Conservation (phyloP, 2,113 vertebrate species). For the Nipponia nippon region DNA sequence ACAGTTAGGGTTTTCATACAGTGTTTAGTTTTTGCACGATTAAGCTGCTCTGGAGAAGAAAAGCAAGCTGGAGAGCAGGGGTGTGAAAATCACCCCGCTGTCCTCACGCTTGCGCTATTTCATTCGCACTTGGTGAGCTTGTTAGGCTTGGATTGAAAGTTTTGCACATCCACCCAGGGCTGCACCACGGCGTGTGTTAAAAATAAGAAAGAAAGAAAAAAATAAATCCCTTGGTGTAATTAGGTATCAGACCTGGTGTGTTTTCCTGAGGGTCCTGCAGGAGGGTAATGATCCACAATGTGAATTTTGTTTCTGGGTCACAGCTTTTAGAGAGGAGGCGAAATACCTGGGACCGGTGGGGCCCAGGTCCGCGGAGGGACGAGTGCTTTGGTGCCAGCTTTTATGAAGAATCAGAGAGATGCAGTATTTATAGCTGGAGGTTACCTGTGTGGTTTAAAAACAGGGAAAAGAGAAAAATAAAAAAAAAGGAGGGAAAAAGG, state of each 20-base stretch:
- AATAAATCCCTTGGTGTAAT: not conserved
- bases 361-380: not conserved
- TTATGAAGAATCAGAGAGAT: not conserved
- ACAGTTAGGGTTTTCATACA: not conserved
- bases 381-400: not conserved
- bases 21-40: conserved; percentile 39
- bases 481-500: not conserved
- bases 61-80: not conserved
- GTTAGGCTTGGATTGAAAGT: not conserved
- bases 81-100: conserved; percentile 17
- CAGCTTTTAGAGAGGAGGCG: not conserved
- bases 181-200: not conserved
- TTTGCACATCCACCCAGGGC: not conserved
- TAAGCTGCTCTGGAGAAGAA: conserved; percentile 8
- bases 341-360: not conserved
- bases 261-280: not conserved
- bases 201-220: not conserved
- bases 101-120: conserved; percentile 38
- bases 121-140: not conserved
- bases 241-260: not conserved
- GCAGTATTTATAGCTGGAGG: not conserved
- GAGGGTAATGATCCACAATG: not conserved
- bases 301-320: conserved; percentile 19
- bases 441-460: not conserved
- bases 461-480: not conserved